phyloP scores from a whole-genome alignment of 2,113 vertebrate genomes.

The Microtus oregoni region DNA sequence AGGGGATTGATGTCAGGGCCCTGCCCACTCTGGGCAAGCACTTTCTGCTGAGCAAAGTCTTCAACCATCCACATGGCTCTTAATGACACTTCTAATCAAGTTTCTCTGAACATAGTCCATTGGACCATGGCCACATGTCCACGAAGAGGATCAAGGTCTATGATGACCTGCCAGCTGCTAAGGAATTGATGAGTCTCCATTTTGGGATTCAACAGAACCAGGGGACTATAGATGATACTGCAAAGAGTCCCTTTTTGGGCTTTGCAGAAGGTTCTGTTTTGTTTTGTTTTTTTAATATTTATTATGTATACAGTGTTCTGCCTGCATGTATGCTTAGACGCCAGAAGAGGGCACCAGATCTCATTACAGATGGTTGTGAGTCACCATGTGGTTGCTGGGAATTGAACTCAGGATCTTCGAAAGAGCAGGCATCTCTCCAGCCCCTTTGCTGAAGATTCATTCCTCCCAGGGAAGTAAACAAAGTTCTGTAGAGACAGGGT shows the following conservation, averaged over 20 bases:
- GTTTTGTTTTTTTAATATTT: too few species aligned
- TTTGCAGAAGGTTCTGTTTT: background rate
- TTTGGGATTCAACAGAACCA: background rate
- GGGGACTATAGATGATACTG: background rate
- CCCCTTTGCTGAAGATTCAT: background rate
- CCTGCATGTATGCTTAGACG: too few species aligned
- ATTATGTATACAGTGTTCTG: too few species aligned
- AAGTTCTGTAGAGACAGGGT: background rate
- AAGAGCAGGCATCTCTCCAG: too few species aligned
- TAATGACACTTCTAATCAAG: background rate
- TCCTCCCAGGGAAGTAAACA: background rate
- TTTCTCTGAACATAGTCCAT: background rate
- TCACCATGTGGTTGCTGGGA: too few species aligned
- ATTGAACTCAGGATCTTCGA: too few species aligned
- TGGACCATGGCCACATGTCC: background rate
- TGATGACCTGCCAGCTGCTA: background rate
- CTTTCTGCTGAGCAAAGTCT: background rate
- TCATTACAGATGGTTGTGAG: too few species aligned
- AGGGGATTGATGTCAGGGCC: background rate
- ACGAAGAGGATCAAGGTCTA: background rate
- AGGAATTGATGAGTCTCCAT: background rate
- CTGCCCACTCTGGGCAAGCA: background rate
- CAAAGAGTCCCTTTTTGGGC: background rate
- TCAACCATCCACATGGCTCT: background rate
- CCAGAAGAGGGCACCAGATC: too few species aligned